Conservation (phyloP, 2,797 vertebrate genomes). For the Oryzias sinensis region DNA sequence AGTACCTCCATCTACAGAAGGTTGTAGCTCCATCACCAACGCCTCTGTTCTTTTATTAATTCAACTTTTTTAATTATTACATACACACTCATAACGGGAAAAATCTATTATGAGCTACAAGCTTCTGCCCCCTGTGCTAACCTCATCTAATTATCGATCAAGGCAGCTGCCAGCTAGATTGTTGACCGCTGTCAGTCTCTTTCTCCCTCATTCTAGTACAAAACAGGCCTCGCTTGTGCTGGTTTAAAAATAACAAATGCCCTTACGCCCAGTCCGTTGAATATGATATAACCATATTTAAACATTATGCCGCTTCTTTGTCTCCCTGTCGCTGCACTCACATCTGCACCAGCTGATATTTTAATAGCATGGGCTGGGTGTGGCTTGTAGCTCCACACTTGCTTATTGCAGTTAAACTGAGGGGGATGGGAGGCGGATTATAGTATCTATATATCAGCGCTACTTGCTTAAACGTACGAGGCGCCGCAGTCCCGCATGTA, state of each 20-base stretch:
- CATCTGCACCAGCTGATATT: constrained; percentile 63
- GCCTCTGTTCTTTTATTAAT: constrained; percentile 29
- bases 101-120: constrained; percentile 41
- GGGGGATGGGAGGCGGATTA: constrained; percentile 62
- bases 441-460: constrained; percentile 64
- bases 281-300: constrained; percentile 26
- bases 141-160: constrained; percentile 58
- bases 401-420: constrained; percentile 49
- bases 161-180: constrained; percentile 28
- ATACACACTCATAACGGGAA: constrained; percentile 7
- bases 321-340: constrained; percentile 33
- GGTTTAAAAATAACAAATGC: neutral
- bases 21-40: constrained; percentile 12
- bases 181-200: constrained; percentile 65
- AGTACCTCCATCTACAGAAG: constrained; percentile 6
- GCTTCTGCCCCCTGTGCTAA: constrained; percentile 27
- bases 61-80: constrained; percentile 36
- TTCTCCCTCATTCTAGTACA: constrained; percentile 41
- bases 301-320: constrained; percentile 29
- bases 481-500: constrained; percentile 55
- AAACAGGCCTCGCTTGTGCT: constrained; percentile 15
- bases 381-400: constrained; percentile 57
- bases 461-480: constrained; percentile 54
- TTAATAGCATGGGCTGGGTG: constrained; percentile 61
- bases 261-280: constrained; percentile 8